phyloP scores from a whole-genome alignment of 2,113 vertebrate species.

The Psittacula cyanocephala region DNA sequence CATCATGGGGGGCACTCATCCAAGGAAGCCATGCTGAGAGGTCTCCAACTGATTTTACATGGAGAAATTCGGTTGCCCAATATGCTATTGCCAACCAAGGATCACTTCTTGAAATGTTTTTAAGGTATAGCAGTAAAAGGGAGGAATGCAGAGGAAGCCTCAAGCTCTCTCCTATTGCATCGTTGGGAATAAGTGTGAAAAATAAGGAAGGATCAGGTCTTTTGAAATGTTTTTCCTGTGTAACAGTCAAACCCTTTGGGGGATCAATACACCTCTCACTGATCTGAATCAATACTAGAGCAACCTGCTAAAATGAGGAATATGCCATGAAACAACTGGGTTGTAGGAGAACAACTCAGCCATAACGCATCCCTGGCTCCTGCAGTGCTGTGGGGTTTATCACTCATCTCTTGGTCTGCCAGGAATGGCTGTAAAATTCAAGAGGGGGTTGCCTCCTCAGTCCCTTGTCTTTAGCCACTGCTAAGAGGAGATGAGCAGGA shows the following conservation, averaged over 20 bases:
- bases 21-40: not conserved
- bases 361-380: not conserved
- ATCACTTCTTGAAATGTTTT: not conserved
- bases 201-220: constrained; percentile 1
- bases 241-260: not conserved
- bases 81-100: not conserved
- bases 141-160: not conserved
- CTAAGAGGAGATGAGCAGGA: not conserved
- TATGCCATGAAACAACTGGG: not conserved
- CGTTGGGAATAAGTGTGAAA: not conserved
- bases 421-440: not conserved
- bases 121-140: not conserved
- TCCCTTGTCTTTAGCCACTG: fast-evolving
- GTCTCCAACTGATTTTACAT: not conserved
- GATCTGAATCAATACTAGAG: not conserved
- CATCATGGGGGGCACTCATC: not conserved
- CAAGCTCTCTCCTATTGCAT: not conserved
- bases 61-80: not conserved
- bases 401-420: not conserved
- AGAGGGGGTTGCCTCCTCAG: not conserved
- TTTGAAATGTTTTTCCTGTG: not conserved
- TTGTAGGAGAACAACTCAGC: not conserved
- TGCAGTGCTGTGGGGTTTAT: not conserved
- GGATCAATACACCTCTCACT: not conserved
- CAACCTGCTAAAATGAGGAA: constrained; percentile 1